Evolutionary conservation across 1,140 invertebrate species (phyloP).

Genomic region (Bombus sibiricus): DNA sequence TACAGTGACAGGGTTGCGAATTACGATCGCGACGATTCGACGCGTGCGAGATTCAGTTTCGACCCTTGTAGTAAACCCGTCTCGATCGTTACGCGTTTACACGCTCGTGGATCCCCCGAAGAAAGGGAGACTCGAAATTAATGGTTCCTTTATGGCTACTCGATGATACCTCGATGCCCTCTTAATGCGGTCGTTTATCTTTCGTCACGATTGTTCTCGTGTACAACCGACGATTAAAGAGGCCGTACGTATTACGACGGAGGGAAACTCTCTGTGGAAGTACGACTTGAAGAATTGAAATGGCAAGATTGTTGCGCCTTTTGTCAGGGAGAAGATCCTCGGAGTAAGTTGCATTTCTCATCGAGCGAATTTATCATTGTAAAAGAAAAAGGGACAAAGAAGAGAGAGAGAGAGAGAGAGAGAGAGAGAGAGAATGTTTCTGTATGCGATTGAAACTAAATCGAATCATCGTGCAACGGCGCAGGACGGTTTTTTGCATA

Average conservation of each 20-base stretch:
- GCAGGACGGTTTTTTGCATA: conserved; percentile 25
- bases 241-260: too few relatives aligned
- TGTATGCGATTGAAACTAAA: conserved; percentile 18
- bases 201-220: not conserved
- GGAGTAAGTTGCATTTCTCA: not conserved
- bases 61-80: not conserved
- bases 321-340: not conserved
- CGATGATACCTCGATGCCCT: conserved; percentile 17
- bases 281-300: not conserved
- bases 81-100: not conserved
- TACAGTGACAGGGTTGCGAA: conserved; percentile 46
- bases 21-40: conserved; percentile 50
- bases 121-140: conserved; percentile 14
- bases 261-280: not conserved
- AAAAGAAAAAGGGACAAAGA: not conserved
- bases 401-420: not conserved
- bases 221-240: not conserved
- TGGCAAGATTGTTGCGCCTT: not conserved
- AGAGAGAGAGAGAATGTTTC: not conserved
- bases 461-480: conserved; percentile 8
- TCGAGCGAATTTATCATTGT: not conserved
- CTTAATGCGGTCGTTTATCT: conserved; percentile 28
- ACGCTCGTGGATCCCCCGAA: not conserved
- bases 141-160: conserved; percentile 15
- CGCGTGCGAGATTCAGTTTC: not conserved